Conservation (phyloP, 2,113 vertebrate species). For the Myotis lucifugus region DNA sequence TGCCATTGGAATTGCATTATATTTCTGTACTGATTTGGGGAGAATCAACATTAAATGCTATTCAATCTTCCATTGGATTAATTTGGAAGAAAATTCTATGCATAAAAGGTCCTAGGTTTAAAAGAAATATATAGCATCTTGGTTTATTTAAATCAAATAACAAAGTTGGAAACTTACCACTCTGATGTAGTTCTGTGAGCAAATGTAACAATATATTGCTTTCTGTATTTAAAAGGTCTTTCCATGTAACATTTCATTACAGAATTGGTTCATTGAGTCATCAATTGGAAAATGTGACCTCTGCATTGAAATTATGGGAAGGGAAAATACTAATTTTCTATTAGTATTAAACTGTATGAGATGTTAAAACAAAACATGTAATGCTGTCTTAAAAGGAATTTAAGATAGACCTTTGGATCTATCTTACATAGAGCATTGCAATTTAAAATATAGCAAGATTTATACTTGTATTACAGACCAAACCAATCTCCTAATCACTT, state of each 20-base stretch:
- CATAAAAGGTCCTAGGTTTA: not conserved
- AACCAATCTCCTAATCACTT: not conserved
- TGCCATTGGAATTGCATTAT: not conserved
- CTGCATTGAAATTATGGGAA: not conserved
- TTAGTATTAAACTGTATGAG: not conserved
- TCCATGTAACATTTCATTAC: not conserved
- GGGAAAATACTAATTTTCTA: not conserved
- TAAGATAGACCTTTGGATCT: not conserved
- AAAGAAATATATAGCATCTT: constrained; percentile 5
- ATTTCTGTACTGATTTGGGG: not conserved
- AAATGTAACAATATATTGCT: not conserved
- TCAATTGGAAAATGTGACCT: not conserved
- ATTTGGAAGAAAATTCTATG: not conserved
- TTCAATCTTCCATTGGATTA: not conserved
- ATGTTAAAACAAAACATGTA: not conserved
- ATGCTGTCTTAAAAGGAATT: not conserved
- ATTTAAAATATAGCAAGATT: not conserved
- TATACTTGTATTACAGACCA: not conserved
- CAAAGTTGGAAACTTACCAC: not conserved
- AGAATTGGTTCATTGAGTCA: not conserved
- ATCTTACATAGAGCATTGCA: not conserved
- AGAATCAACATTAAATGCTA: not conserved
- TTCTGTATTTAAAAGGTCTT: constrained; percentile 42
- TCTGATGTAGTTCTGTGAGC: not conserved
- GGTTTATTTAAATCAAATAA: constrained; percentile 33